Conservation (phyloP, 2,113 vertebrate genomes). For the Pao palembangensis region DNA sequence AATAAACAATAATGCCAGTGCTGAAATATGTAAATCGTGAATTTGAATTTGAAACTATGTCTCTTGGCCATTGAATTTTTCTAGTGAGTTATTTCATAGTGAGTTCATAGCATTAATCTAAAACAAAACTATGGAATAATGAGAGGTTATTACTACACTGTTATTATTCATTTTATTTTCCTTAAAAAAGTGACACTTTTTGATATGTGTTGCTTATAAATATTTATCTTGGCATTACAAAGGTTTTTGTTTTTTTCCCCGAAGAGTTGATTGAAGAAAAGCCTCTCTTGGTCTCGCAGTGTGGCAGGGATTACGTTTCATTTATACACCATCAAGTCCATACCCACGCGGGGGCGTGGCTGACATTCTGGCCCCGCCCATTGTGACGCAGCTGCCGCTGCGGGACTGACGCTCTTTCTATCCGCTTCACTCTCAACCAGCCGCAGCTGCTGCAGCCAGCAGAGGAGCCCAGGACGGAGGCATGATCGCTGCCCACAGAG, state of each 20-base stretch:
- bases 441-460: constrained; percentile 42
- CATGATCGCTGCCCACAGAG: constrained; percentile 43
- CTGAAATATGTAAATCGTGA: no score
- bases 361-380: constrained; percentile 35
- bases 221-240: no score
- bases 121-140: no score
- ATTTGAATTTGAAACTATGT: no score
- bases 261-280: no score
- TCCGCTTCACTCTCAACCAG: constrained; percentile 35
- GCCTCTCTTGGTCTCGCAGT: neutral
- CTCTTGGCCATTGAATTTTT: no score
- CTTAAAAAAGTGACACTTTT: neutral
- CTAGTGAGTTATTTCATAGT: no score
- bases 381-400: constrained; percentile 17
- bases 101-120: no score
- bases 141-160: no score
- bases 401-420: constrained; percentile 38
- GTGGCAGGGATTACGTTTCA: constrained; percentile 29
- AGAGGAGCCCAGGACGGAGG: constrained; percentile 20
- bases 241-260: neutral
- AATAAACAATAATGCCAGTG: no score
- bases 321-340: neutral
- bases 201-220: no score
- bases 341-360: constrained; percentile 30
- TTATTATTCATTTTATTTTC: neutral